Conservation (phyloP, 92 coral and sea anemone genomes). For the Heliopora coerulea region DNA sequence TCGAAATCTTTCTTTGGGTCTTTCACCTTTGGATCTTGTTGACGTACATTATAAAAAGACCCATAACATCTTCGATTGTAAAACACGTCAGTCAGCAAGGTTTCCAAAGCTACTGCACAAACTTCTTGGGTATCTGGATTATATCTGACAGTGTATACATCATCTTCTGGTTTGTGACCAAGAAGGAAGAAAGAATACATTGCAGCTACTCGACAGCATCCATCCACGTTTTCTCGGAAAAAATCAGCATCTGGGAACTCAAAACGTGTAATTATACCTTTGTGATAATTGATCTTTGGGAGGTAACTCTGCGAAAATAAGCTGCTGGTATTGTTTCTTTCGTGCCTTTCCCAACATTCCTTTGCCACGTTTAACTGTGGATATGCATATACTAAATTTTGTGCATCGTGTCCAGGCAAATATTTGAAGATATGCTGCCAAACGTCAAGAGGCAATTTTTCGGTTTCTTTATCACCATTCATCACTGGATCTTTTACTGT, state of each 20-base stretch:
- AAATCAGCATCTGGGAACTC: constrained; percentile 36
- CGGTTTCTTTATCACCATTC: background rate
- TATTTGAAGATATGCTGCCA: constrained; percentile 17
- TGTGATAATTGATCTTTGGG: constrained; percentile 15
- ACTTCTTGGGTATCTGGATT: constrained; percentile 34
- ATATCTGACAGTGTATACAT: constrained; percentile 25
- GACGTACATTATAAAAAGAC: constrained; percentile 30
- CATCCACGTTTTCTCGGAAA: background rate
- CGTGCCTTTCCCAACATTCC: background rate
- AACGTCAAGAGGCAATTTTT: constrained; percentile 10
- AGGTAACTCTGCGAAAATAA: background rate
- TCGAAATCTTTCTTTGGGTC: constrained; percentile 38
- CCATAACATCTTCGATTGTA: constrained; percentile 34
- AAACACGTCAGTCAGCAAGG: constrained; percentile 24
- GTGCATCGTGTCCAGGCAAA: constrained; percentile 25
- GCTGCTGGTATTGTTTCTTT: background rate
- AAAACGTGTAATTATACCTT: constrained; percentile 20
- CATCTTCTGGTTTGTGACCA: constrained; percentile 28
- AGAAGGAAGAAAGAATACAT: constrained; percentile 38
- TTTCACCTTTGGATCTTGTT: constrained; percentile 14
- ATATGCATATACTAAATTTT: constrained; percentile 17
- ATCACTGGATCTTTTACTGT: background rate
- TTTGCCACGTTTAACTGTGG: constrained; percentile 5
- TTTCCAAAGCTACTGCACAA: constrained; percentile 16
- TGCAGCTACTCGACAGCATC: constrained; percentile 39